Percentiles rank a stretch among this genome's conserved stretches.
Conservation (phyloP, 1,140 invertebrate genomes). For the Penaeus indicus region DNA sequence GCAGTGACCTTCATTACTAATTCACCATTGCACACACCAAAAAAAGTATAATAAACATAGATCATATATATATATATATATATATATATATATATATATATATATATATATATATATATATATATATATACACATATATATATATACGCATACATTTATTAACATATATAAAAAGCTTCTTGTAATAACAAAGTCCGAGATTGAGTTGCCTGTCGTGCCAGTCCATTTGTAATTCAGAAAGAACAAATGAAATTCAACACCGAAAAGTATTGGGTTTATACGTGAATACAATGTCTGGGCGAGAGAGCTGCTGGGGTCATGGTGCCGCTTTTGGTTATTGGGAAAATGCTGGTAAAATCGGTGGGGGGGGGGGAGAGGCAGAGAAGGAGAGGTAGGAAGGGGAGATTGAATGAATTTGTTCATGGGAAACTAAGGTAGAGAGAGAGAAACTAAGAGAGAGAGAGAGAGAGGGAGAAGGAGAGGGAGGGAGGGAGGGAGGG, state of each 20-base stretch:
- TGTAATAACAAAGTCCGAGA: background rate
- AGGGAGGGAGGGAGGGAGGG: background rate
- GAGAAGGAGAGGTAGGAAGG: background rate
- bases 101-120: background rate
- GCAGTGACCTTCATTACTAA: too few relatives aligned
- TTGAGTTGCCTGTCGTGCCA: constrained; percentile 1
- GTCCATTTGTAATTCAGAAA: background rate
- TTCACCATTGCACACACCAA: too few relatives aligned
- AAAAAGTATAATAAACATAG: too few relatives aligned
- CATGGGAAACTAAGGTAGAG: too few relatives aligned
- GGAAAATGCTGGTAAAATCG: background rate
- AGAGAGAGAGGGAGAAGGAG: background rate
- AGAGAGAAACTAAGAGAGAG: background rate
- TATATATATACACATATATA: background rate
- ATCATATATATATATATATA: background rate
- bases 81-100: background rate
- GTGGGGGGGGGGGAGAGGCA: background rate
- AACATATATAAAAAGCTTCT: background rate
- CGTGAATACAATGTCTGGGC: too few relatives aligned
- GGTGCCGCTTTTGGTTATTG: background rate
- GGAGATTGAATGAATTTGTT: background rate
- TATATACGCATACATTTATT: background rate
- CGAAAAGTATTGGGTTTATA: too few relatives aligned
- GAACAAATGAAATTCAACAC: background rate
- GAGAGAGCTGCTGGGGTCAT: too few relatives aligned